Percentiles rank a stretch among this genome's conserved stretches.
Evolutionary conservation across 2,113 vertebrate species (phyloP).

Genomic region (Ptilorrhoa leucosticta): DNA sequence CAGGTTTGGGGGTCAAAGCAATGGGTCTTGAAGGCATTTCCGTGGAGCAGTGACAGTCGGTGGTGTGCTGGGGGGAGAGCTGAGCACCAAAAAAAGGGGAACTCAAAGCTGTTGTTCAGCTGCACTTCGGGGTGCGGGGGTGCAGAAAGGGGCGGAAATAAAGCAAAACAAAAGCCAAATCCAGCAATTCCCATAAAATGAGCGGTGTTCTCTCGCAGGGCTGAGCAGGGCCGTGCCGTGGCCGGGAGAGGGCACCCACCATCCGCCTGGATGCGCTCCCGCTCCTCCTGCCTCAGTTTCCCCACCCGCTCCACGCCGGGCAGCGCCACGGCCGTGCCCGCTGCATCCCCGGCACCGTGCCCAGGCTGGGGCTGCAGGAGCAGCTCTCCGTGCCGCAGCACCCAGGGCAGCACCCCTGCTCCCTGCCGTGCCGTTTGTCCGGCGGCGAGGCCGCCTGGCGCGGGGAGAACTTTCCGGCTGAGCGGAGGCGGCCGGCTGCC

Average conservation of each 20-base stretch:
- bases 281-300: background rate
- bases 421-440: background rate
- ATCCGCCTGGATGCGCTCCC: background rate
- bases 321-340: background rate
- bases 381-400: background rate
- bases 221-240: background rate
- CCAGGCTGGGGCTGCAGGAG: background rate
- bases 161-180: background rate
- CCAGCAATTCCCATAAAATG: no score
- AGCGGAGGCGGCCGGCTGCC: constrained; percentile 6
- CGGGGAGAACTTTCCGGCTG: constrained; percentile 2
- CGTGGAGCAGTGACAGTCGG: rapidly evolving
- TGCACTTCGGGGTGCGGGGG: rapidly evolving
- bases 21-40: background rate
- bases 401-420: background rate
- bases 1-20: background rate
- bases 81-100: background rate
- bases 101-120: background rate
- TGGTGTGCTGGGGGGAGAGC: background rate
- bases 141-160: rapidly evolving
- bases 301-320: rapidly evolving
- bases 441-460: background rate
- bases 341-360: rapidly evolving
- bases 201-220: background rate
- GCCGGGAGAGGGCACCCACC: constrained; percentile 27